These are phyloP conservation scores for Glomeris marginata DNA, from an alignment of 2,888 invertebrate species.

Conservation along the genomic window DNA sequence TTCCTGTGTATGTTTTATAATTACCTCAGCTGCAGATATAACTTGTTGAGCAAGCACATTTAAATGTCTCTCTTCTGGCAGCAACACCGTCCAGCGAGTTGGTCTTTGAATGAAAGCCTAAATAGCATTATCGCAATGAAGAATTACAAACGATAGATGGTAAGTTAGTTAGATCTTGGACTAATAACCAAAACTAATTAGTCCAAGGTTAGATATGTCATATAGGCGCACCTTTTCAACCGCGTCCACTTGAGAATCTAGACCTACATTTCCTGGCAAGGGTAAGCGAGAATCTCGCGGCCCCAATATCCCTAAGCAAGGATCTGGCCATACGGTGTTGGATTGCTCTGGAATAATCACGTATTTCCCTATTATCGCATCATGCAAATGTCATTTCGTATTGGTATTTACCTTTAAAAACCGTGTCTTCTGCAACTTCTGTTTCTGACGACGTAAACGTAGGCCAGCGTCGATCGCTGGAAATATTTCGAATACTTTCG, in stretches of 20 bases:
- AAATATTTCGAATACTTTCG: too few relatives aligned
- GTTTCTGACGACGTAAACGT: too few relatives aligned
- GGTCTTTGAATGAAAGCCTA: too few relatives aligned
- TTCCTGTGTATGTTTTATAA: background rate
- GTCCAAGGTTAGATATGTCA: background rate
- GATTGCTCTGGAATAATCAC: too few relatives aligned
- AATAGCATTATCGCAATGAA: background rate
- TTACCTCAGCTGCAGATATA: background rate
- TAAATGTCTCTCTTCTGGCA: constrained; percentile 2
- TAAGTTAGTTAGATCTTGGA: too few relatives aligned
- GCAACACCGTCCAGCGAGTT: background rate
- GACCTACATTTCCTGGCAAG: constrained; percentile 50
- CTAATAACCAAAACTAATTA: too few relatives aligned
- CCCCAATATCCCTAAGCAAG: constrained; percentile 50
- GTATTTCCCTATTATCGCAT: too few relatives aligned
- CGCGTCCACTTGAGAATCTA: constrained; percentile 31
- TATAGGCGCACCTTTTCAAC: background rate
- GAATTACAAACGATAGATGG: background rate
- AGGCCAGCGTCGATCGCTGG: too few relatives aligned
- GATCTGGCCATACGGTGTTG: constrained; percentile 24
- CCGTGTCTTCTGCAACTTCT: too few relatives aligned
- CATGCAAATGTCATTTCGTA: too few relatives aligned
- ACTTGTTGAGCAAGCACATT: constrained; percentile 1
- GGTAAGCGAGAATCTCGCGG: constrained; percentile 50
- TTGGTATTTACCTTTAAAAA: too few relatives aligned